A percentile compares a stretch with the other conserved stretches of the same genome.
Conservation (phyloP, 2,113 vertebrate genomes). For the Entomyzon cyanotis region DNA sequence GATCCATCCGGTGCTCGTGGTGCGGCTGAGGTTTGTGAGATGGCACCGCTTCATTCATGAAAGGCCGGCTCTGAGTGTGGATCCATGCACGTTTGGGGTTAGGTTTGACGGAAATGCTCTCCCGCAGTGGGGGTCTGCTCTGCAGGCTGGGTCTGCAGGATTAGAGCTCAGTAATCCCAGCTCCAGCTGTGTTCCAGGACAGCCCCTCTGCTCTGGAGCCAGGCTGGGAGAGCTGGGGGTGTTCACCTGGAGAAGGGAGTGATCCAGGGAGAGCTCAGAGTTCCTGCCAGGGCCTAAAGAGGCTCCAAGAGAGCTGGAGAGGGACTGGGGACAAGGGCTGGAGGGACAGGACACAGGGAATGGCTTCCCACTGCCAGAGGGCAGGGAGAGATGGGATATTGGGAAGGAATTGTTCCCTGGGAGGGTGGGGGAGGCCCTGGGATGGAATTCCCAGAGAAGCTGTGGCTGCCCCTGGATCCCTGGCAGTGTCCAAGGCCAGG, state of each 20-base stretch:
- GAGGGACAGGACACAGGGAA: background rate
- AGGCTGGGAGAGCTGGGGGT: background rate
- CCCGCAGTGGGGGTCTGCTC: background rate
- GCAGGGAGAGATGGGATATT: background rate
- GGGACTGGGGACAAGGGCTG: background rate
- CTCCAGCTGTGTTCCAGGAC: background rate
- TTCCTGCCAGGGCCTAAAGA: background rate
- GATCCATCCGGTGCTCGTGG: background rate
- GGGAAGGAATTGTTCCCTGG: background rate
- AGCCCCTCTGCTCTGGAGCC: background rate
- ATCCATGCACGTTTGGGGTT: background rate
- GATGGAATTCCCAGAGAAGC: background rate
- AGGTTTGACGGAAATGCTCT: background rate
- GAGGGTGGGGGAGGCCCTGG: background rate
- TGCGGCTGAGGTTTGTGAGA: background rate
- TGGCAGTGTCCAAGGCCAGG: background rate
- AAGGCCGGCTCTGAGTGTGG: background rate
- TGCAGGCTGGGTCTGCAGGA: background rate
- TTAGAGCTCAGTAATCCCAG: background rate
- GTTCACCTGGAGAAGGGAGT: background rate
- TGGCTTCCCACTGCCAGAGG: background rate
- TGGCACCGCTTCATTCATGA: fast-evolving
- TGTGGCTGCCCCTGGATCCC: background rate
- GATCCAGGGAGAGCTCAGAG: background rate
- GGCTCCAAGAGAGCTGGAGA: background rate